Evolutionary conservation across 2,113 vertebrate species (phyloP).

Genomic region (Semnopithecus entellus): DNA sequence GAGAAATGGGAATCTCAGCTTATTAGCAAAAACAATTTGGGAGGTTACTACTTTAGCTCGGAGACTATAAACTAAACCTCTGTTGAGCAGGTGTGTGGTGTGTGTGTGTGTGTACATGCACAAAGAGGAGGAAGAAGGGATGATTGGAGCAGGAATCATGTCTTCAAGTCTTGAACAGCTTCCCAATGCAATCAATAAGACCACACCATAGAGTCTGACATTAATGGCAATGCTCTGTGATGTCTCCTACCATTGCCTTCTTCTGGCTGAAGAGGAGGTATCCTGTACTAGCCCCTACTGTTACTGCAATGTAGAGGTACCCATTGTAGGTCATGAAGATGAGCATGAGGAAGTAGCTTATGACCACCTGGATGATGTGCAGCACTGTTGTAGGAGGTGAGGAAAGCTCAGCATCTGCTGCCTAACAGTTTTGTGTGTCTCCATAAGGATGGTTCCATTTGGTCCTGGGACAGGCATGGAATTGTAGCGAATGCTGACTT

Average conservation of each 20-base stretch:
- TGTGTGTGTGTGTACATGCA: constrained; percentile 26
- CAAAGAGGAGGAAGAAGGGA: constrained; percentile 64
- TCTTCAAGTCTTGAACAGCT: constrained; percentile 58
- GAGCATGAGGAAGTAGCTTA: constrained; percentile 99
- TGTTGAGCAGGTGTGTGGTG: constrained; percentile 2
- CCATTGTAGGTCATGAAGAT: constrained; percentile 99
- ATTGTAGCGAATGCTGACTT: constrained; percentile 98
- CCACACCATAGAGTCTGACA: neutral
- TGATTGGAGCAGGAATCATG: constrained; percentile 29
- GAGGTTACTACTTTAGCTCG: constrained; percentile 27
- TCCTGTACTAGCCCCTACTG: constrained; percentile 91
- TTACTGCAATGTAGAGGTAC: constrained; percentile 96
- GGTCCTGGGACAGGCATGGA: constrained; percentile 97
- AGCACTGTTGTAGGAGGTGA: constrained; percentile 94
- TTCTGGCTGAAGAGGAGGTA: constrained; percentile 99
- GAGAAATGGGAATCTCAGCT: constrained; percentile 56
- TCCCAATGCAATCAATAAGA: constrained; percentile 55
- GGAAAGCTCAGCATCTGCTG: constrained; percentile 96
- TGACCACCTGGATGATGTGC: constrained; percentile 95
- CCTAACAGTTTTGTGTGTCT: constrained; percentile 98
- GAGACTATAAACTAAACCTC: constrained; percentile 62
- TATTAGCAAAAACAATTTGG: constrained; percentile 9
- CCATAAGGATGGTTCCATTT: constrained; percentile 96
- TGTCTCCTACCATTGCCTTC: constrained; percentile 97
- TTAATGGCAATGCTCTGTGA: constrained; percentile 98